Evolutionary conservation across 2,113 vertebrate genomes (phyloP).

Genomic region (Callithrix jacchus): DNA sequence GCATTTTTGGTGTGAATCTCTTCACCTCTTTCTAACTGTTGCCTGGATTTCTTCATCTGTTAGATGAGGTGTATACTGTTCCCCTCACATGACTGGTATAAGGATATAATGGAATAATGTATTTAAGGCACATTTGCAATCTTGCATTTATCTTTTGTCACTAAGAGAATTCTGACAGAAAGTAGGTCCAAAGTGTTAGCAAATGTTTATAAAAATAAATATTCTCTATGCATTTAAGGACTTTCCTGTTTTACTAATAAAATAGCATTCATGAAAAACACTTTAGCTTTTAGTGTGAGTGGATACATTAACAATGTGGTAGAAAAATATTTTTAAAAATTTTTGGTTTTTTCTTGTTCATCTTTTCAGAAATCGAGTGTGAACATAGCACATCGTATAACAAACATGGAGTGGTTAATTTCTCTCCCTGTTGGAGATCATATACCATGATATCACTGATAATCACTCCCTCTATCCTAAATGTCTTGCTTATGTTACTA

Average conservation of each 20-base stretch:
- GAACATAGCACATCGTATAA: background rate
- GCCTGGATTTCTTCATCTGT: background rate
- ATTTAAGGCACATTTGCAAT: background rate
- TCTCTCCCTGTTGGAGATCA: background rate
- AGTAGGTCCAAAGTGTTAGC: background rate
- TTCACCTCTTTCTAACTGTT: background rate
- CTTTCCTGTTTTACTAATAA: background rate
- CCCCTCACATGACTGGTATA: background rate
- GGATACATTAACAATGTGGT: background rate
- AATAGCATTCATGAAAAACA: background rate
- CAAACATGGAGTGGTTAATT: background rate
- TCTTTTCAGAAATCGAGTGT: background rate
- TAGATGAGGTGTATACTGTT: background rate
- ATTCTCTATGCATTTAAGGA: background rate
- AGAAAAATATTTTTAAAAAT: background rate
- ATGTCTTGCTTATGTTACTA: background rate
- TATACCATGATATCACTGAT: background rate
- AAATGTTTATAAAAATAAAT: conserved; percentile 1
- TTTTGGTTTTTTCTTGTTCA: background rate
- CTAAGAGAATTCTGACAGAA: background rate
- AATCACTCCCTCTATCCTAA: background rate
- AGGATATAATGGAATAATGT: background rate
- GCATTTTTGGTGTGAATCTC: background rate
- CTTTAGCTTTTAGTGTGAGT: background rate
- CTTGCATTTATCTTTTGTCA: background rate